Base-by-base conservation (phyloP, 2,797 vertebrate genomes). In the Steatocranus sp. region DNA sequence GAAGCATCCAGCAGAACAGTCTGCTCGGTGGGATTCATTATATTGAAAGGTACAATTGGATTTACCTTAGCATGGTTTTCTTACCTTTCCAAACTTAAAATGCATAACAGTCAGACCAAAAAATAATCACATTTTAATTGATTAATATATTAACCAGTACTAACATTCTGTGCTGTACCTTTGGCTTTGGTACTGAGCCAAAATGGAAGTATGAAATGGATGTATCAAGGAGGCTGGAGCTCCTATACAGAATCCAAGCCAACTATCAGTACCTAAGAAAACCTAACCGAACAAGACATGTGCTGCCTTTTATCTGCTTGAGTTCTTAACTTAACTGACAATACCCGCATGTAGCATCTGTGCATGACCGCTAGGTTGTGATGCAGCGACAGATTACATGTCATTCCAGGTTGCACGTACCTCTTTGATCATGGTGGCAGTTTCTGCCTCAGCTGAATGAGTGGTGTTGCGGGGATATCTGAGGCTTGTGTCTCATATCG, bases 311-410 rank as follows among this genome's bases (percentile, higher is more conserved):
- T 48, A 73, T 73, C 66, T 56, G 46, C 20, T 49, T 53, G 10
- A 77, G 36, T 43, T 85, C 7, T 18, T 53, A 78, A 51, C 56
- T 61, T 61, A 61, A 61, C 56, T 61, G 30, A 61, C 20, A 50
- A 46, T 56, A 27, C 63, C 70, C 48, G 43, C 63, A 51, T 20
- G 66, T 36, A 80, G 38, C 75, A 80, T 75, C 61, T 79, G 43
- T 38, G 36, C 41, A 78, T 82, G 68, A 66, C 82, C 20, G 20
- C 12, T 81, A 79, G 49, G 43, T 38, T 84, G 80, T 70, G 87
- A 79, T 87, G 51, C 85, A 81, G 79, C 51, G 41, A 58, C 38
- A 78, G 81, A 86, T 84, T 91, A 81, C 85, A 84, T 88, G 75
- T 82, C 84, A 78, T 83, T 78, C 43, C 81, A 83, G 88, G 86